Evolutionary conservation across 1,140 invertebrate genomes (phyloP), one percentile per base, ranked within the genome.

Genomic region (Anoplolepis gracilipes): DNA sequence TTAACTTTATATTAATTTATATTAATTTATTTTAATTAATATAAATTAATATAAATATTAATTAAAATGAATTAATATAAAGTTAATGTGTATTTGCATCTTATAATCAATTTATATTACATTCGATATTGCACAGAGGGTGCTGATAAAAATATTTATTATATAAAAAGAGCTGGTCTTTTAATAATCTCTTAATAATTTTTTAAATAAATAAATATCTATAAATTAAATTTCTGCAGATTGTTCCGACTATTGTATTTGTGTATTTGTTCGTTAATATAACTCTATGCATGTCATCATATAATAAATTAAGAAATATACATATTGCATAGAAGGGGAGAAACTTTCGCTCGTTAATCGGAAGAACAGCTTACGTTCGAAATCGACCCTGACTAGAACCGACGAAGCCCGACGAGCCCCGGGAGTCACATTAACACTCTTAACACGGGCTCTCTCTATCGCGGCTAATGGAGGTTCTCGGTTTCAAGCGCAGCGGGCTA

Each of bases 381-480:
- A 90, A 90, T 90, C 88, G 88, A 90, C 69, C 88, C 84, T 87
- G 86, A 87, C 88, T 84, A 67, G 85, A 61, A 75, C 53, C 88
- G 75, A 67, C 87, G 88, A 69, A 69, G 65, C 78, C 70, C 84
- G 84, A 72, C 70, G 77, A 85, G 86, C 84, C 86, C 85, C 87
- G 67, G 39, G 70, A 89, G 87, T 85, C 87, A 87, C 89, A 92
- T 93, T 92, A 92, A 89, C 89, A 92, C 88, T 92, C 90, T 88
- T 87, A 91, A 90, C 89, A 87, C 87, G 86, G 84, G 87, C 90
- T 91, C 89, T 49, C 46, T 92, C 92, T 91, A 90, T 92, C 91
- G 87, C 77, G 53, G 91, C 91, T 93, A 93, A 93, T 93, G 91
- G 92, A 93, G 92, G 91, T 92, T 90, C 91, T 85, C 84, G 81